phyloP scores from a whole-genome alignment of 1,140 invertebrate genomes.

The Drosophila burlai region DNA sequence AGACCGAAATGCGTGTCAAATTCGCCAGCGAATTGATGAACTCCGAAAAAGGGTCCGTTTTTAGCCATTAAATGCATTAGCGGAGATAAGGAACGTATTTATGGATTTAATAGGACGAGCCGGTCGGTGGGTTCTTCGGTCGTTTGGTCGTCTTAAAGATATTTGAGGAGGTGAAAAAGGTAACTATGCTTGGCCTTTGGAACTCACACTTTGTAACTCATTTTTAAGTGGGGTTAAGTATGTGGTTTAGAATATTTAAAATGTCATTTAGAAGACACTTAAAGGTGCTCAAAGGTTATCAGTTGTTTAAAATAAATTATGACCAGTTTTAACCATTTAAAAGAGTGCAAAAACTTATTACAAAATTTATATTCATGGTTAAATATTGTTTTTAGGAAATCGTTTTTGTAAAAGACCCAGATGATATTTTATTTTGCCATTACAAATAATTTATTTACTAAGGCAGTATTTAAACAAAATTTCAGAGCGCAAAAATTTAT shows the following conservation, averaged over 20 bases:
- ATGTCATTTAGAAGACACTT: neutral
- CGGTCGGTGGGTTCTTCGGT: neutral
- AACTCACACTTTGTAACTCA: too few relatives aligned
- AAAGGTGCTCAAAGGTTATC: too few relatives aligned
- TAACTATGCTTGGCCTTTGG: neutral
- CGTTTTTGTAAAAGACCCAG: neutral
- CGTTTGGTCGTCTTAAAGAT: neutral
- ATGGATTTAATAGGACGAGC: slow-evolving; percentile 13
- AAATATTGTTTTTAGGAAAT: neutral
- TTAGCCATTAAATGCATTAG: slow-evolving; percentile 34
- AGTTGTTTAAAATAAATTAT: neutral
- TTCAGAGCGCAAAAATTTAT: neutral
- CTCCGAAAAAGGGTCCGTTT: slow-evolving; percentile 34
- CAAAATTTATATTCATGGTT: rapidly evolving
- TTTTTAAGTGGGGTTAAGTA: neutral
- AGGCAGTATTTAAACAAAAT: neutral
- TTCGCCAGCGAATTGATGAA: slow-evolving; percentile 53
- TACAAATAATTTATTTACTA: neutral
- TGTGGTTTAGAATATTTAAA: neutral
- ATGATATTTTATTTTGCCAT: neutral
- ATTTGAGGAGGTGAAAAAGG: neutral
- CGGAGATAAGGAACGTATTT: slow-evolving; percentile 28
- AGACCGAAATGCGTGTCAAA: slow-evolving; percentile 52
- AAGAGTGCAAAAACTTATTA: neutral
- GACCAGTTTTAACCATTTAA: neutral